These are phyloP conservation scores for Resseliella maxima DNA, from an alignment of 2,888 invertebrate genomes.

Conservation along the genomic window DNA sequence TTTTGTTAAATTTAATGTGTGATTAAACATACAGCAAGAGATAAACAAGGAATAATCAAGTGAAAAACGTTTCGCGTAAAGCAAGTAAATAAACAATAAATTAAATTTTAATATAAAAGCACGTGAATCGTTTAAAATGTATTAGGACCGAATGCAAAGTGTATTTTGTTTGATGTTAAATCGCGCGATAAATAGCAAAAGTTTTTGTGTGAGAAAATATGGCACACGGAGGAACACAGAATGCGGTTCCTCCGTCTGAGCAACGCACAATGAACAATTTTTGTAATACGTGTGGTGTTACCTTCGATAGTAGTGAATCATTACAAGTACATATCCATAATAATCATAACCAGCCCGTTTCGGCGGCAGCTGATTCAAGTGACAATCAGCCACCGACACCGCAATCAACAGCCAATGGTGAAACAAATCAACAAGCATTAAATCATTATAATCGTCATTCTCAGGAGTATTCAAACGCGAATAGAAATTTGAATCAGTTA, in stretches of 20 bases:
- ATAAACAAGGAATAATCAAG: not conserved
- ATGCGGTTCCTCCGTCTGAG: slow-evolving; percentile 58
- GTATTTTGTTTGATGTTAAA: slow-evolving; percentile 3
- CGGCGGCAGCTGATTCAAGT: slow-evolving; percentile 81
- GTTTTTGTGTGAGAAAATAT: slow-evolving; percentile 58
- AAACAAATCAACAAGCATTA: slow-evolving; percentile 69
- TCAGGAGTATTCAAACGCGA: slow-evolving; percentile 68
- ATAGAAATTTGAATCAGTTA: slow-evolving; percentile 60
- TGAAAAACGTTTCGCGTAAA: not conserved
- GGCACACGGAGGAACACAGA: slow-evolving; percentile 59
- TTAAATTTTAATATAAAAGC: not conserved
- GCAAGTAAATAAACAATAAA: slow-evolving; percentile 1
- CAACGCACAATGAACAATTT: slow-evolving; percentile 72
- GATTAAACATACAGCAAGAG: not conserved
- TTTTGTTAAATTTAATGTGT: slow-evolving; percentile 20
- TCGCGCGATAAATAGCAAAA: not conserved
- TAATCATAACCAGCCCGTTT: slow-evolving; percentile 74
- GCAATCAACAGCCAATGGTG: slow-evolving; percentile 68
- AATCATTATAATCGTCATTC: slow-evolving; percentile 59
- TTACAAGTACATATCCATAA: slow-evolving; percentile 84
- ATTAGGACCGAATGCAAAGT: not conserved
- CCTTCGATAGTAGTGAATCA: slow-evolving; percentile 80
- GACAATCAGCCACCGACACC: slow-evolving; percentile 70
- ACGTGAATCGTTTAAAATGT: not conserved
- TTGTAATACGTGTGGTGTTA: slow-evolving; percentile 77